Percentiles rank a stretch among this genome's conserved stretches.
phyloP scores from a whole-genome alignment of 2,888 invertebrate genomes.

The Apamea crenata region DNA sequence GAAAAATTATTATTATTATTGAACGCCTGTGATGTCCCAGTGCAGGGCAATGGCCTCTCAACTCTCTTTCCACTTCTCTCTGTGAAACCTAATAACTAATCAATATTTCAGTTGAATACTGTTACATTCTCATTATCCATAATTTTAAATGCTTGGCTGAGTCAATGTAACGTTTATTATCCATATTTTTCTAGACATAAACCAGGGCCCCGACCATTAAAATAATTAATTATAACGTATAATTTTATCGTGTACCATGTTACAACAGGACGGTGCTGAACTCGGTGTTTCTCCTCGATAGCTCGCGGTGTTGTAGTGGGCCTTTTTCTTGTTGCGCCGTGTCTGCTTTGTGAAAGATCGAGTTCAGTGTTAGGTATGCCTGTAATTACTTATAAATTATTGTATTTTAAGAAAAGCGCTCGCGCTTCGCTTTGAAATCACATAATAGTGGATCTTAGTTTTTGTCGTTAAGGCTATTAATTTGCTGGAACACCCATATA shows the following conservation, averaged over 20 bases:
- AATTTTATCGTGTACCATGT: slow-evolving; percentile 77
- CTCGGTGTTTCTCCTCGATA: slow-evolving; percentile 56
- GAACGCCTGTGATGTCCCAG: too few species aligned
- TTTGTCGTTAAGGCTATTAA: slow-evolving; percentile 88
- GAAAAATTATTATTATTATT: neutral
- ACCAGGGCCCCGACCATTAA: slow-evolving; percentile 76
- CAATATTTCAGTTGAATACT: slow-evolving; percentile 55
- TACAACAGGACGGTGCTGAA: slow-evolving; percentile 63
- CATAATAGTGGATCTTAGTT: slow-evolving; percentile 89
- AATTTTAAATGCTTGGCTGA: slow-evolving; percentile 64
- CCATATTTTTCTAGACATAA: slow-evolving; percentile 66
- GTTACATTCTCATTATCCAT: slow-evolving; percentile 63
- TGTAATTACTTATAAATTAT: slow-evolving; percentile 86
- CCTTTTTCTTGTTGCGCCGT: slow-evolving; percentile 37
- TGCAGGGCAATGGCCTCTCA: too few species aligned
- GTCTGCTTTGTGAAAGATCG: slow-evolving; percentile 52
- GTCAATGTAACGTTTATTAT: slow-evolving; percentile 59
- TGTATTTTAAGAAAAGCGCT: slow-evolving; percentile 86
- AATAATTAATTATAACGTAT: slow-evolving; percentile 77
- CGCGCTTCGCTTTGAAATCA: slow-evolving; percentile 88
- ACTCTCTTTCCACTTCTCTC: too few species aligned
- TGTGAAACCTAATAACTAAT: slow-evolving; percentile 40
- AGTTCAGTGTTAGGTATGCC: slow-evolving; percentile 58
- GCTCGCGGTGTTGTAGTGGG: slow-evolving; percentile 41
- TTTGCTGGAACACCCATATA: slow-evolving; percentile 89